Evolutionary conservation across 2,888 invertebrate species (phyloP).

Genomic region (Reticulitermes lucifugus): DNA sequence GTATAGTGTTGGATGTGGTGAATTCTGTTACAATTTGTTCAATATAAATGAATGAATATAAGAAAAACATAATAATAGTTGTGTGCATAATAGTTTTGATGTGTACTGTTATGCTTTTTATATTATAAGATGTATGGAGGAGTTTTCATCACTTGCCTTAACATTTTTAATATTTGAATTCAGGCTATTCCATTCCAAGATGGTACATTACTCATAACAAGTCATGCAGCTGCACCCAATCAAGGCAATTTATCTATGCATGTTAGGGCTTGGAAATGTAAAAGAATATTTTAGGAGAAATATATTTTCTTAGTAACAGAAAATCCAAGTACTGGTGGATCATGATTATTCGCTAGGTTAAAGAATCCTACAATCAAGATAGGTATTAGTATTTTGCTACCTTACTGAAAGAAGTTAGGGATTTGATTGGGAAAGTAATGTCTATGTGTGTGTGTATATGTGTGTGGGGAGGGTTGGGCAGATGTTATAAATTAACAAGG

Average conservation of each 20-base stretch:
- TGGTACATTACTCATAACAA: neutral
- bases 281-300: neutral
- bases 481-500: neutral
- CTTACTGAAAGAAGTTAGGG: neutral
- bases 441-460: neutral
- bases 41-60: slow-evolving; percentile 12
- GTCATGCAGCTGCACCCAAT: neutral
- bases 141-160: slow-evolving; percentile 34
- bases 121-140: slow-evolving; percentile 22
- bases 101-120: slow-evolving; percentile 37
- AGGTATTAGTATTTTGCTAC: neutral
- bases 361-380: neutral
- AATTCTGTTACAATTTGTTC: slow-evolving; percentile 16
- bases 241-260: neutral
- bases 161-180: neutral
- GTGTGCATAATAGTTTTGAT: slow-evolving; percentile 32
- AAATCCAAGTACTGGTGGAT: neutral
- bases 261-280: neutral
- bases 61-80: neutral
- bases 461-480: too few species aligned
- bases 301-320: slow-evolving; percentile 14
- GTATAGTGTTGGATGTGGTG: slow-evolving; percentile 1
- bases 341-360: neutral
- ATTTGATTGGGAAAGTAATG: neutral
- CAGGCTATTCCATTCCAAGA: slow-evolving; percentile 30